Base-by-base conservation (phyloP, 2,113 vertebrate genomes). In the Cynopterus brachyotis region DNA sequence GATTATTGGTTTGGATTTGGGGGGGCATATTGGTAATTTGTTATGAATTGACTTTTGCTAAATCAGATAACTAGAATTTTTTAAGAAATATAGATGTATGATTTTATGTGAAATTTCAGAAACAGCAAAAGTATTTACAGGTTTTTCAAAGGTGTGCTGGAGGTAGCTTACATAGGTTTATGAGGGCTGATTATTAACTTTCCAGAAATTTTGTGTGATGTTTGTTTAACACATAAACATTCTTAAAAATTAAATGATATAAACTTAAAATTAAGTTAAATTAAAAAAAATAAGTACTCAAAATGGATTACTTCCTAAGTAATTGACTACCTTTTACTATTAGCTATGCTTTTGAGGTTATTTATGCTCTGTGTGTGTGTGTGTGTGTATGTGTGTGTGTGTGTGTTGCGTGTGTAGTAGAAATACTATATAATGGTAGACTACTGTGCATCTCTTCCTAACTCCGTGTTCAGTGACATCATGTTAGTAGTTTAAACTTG, bases 11-110 rank as follows among this genome's bases (percentile, higher is more conserved):
- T 73, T 67, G 35, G 16, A 5, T 79, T 97, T 47, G 78, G 47
- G 47, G 47, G 47, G 17, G 53, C 22, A 11, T 75, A 55, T 16
- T 73, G 37, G 12, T 89, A 75, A 85, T 79, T 84, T 88, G 32
- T 86, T 82, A 64, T 96, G 55, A 87, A 64, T 72, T 91, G 35
- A 69, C 40, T 94, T 97, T 84, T 95, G 59, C 78, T 84, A 85
- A 94, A 28, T 94, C 70, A 79, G 53, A 40, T 75, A 95, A 75
- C 50, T 67, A 91, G 37, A 90, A 59, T 82, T 70, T 75, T 75
- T 76, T 60, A 19, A 93, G 20, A 47, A 72, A 93, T 53, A 87
- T 85, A 47, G 19, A 79, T 47, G 7, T 76, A 20, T 84, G 40
- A 73, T 72, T 90, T 90, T 87, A 62, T 91, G 40, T 93, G 40